Evolutionary conservation across 2,888 invertebrate species (phyloP).

Genomic region (Dryomyza anilis): DNA sequence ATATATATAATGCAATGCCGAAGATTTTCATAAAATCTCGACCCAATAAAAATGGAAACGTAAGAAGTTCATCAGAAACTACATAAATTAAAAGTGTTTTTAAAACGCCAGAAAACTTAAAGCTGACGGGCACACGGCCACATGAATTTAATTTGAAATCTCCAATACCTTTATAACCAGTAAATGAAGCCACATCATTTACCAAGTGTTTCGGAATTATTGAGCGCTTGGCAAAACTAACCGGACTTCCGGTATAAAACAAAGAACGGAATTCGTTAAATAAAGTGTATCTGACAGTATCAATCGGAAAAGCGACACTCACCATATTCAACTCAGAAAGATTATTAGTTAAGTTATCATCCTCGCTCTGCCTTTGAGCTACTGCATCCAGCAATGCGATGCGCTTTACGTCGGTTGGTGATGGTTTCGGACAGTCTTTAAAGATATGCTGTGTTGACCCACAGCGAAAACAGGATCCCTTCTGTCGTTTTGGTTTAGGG

Average conservation of each 20-base stretch:
- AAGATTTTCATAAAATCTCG: neutral
- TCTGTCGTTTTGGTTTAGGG: conserved; percentile 10
- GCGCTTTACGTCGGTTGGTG: neutral
- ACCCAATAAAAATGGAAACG: neutral
- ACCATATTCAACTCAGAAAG: too few relatives aligned
- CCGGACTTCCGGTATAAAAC: conserved; percentile 20
- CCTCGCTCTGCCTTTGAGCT: neutral
- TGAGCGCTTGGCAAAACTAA: neutral
- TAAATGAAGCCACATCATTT: neutral
- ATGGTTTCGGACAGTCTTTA: conserved; percentile 11
- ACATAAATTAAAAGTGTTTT: neutral
- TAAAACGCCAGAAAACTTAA: neutral
- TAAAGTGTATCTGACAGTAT: too few relatives aligned
- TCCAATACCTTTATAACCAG: too few relatives aligned
- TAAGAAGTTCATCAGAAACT: neutral
- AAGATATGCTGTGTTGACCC: conserved; percentile 19
- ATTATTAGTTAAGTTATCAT: neutral
- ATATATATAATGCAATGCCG: neutral
- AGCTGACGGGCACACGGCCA: neutral
- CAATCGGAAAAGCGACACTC: neutral
- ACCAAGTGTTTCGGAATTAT: neutral
- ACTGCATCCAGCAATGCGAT: neutral
- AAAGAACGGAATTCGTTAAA: too few relatives aligned
- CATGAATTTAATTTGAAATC: neutral
- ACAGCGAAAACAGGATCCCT: too few relatives aligned